Evolutionary conservation across 2,113 vertebrate genomes (phyloP).

Genomic region (Mormoops blainvillei): DNA sequence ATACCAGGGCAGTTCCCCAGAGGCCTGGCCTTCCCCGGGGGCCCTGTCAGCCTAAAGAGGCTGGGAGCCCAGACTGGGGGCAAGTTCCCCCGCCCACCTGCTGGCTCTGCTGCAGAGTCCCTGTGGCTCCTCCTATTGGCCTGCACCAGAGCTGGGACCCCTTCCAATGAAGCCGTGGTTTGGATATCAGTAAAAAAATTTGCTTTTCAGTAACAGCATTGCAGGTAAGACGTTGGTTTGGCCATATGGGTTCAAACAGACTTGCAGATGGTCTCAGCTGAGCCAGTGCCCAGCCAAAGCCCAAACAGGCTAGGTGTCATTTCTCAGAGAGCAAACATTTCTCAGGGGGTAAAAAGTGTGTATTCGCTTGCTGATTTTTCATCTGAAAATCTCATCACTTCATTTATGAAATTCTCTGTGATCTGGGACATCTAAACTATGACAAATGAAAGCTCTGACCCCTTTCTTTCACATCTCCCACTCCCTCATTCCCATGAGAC

Average conservation of each 20-base stretch:
- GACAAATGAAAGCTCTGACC: not conserved
- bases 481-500: not conserved
- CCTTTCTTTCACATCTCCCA: not conserved
- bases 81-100: not conserved
- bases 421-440: not conserved
- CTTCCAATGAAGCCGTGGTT: not conserved
- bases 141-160: not conserved
- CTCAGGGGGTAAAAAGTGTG: not conserved
- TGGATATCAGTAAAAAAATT: not conserved
- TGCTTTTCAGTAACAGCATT: not conserved
- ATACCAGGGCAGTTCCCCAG: not conserved
- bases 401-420: not conserved
- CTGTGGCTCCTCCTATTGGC: not conserved
- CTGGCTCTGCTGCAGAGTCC: no score
- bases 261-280: not conserved
- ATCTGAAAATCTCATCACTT: not conserved
- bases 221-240: not conserved
- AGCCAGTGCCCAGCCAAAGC: not conserved
- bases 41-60: not conserved
- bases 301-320: not conserved
- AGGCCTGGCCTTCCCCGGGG: fast-evolving
- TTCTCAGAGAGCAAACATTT: not conserved
- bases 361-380: not conserved
- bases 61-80: no score
- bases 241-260: not conserved